These are phyloP conservation scores for Bothrops jararaca DNA, from an alignment of 2,113 vertebrate genomes.

Conservation along the genomic window DNA sequence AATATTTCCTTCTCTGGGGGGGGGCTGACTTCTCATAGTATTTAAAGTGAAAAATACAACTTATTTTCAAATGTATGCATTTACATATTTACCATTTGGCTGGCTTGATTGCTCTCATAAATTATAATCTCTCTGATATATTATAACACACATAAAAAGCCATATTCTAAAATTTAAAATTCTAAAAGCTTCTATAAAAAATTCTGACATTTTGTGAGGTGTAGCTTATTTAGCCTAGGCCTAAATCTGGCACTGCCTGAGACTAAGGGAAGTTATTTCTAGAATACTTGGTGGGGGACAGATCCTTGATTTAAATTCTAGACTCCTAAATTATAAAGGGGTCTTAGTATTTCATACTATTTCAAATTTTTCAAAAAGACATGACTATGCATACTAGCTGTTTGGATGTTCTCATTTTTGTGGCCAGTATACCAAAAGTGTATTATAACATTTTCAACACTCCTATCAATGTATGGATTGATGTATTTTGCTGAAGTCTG, in stretches of 20 bases:
- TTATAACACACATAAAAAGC: background rate
- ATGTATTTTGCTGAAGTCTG: background rate
- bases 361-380: background rate
- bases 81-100: background rate
- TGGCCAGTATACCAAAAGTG: background rate
- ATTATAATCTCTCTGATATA: background rate
- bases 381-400: background rate
- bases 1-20: no score
- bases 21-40: background rate
- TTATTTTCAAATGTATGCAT: background rate
- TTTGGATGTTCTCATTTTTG: background rate
- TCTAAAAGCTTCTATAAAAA: background rate
- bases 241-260: background rate
- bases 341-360: background rate
- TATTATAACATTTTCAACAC: background rate
- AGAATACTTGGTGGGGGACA: background rate
- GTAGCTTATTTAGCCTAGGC: background rate
- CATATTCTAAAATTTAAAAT: no score
- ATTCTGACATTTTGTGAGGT: background rate
- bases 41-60: background rate
- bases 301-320: background rate
- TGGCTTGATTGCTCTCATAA: background rate
- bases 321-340: background rate
- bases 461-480: background rate
- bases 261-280: background rate